phyloP scores from a whole-genome alignment of 2,888 invertebrate genomes.

The Cantharis flavilabris region DNA sequence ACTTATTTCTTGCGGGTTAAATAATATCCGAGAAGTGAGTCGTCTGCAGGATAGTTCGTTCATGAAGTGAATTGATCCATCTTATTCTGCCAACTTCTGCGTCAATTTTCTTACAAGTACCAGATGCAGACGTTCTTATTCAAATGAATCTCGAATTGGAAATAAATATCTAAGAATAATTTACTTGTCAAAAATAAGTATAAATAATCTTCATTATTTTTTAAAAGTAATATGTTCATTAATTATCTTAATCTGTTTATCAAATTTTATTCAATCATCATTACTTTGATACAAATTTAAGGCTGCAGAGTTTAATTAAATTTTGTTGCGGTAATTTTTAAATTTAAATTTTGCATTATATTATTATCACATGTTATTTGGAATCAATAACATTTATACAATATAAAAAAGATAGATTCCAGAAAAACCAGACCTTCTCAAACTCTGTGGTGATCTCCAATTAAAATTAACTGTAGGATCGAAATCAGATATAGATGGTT shows the following conservation, averaged over 20 bases:
- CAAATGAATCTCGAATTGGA: neutral
- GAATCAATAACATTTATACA: too few relatives aligned
- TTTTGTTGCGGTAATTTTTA: too few relatives aligned
- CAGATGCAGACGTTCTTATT: neutral
- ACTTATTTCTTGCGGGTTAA: constrained; percentile 31
- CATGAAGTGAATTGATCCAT: constrained; percentile 3
- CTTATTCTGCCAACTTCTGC: neutral
- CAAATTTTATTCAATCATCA: too few relatives aligned
- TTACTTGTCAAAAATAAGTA: neutral
- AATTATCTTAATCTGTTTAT: neutral
- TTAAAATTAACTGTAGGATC: too few relatives aligned
- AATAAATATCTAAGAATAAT: neutral
- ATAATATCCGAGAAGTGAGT: constrained; percentile 34
- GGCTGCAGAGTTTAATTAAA: too few relatives aligned
- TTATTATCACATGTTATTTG: too few relatives aligned
- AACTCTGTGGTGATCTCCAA: too few relatives aligned
- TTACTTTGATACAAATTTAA: too few relatives aligned
- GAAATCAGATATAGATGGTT: too few relatives aligned
- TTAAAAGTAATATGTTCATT: neutral
- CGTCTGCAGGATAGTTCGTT: constrained; percentile 22
- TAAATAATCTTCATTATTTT: neutral
- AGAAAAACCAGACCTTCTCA: too few relatives aligned
- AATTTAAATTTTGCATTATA: too few relatives aligned
- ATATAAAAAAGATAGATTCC: too few relatives aligned
- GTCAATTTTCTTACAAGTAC: neutral